These are phyloP conservation scores for Protobothrops flavoviridis DNA, from an alignment of 2,113 vertebrate species.

Conservation along the genomic window DNA sequence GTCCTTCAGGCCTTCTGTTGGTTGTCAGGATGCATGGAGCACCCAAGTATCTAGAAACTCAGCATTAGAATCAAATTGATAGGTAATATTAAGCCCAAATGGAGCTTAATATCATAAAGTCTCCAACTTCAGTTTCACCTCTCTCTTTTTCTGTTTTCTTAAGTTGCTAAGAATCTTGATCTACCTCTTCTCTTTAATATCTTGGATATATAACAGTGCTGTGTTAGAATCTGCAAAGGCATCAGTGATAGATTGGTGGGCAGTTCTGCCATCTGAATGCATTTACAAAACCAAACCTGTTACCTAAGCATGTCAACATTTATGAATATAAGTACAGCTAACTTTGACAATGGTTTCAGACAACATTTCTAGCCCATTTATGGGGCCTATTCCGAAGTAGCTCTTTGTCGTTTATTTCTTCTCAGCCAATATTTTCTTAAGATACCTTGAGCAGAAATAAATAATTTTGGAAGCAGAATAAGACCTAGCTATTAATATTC, in stretches of 20 bases:
- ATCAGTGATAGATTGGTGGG: background rate
- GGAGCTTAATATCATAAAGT: background rate
- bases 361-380: background rate
- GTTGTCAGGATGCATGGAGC: background rate
- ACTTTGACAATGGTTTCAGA: background rate
- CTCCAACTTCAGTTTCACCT: background rate
- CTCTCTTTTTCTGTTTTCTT: background rate
- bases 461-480: background rate
- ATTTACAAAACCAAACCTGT: background rate
- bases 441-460: background rate
- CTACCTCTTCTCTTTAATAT: background rate
- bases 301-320: background rate
- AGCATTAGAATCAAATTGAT: background rate
- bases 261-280: background rate
- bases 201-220: background rate
- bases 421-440: background rate
- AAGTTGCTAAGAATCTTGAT: background rate
- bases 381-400: background rate
- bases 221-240: background rate
- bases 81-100: background rate
- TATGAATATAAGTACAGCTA: background rate
- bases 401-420: background rate
- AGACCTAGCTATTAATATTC: background rate
- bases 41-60: background rate
- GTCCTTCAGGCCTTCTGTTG: background rate